A percentile compares a stretch with the other conserved stretches of the same genome.
phyloP scores from a whole-genome alignment of 2,797 vertebrate species.

The Remorina albescens region DNA sequence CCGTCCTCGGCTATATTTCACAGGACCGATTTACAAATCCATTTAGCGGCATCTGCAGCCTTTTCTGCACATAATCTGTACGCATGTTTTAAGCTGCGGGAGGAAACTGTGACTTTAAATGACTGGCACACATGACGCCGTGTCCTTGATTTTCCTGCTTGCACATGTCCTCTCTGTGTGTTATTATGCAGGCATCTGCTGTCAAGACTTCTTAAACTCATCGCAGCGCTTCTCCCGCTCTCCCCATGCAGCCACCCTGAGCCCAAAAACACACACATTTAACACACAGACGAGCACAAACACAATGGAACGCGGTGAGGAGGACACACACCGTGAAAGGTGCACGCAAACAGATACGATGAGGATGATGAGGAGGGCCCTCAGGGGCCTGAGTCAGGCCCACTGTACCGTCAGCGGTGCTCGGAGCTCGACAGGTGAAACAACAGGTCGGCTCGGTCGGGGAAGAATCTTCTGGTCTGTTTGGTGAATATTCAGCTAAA shows the following conservation, averaged over 20 bases:
- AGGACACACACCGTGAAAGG: slow-evolving; percentile 29
- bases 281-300: slow-evolving; percentile 21
- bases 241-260: slow-evolving; percentile 53
- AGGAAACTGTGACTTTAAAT: slow-evolving; percentile 73
- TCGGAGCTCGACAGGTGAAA: background rate
- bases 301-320: background rate
- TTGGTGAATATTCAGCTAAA: no score
- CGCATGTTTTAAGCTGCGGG: slow-evolving; percentile 51
- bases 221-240: slow-evolving; percentile 38
- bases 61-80: slow-evolving; percentile 65
- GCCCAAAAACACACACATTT: slow-evolving; percentile 42
- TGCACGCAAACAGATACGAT: slow-evolving; percentile 2
- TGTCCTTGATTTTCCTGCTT: slow-evolving; percentile 74
- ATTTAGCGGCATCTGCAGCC: slow-evolving; percentile 67
- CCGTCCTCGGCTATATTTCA: slow-evolving; percentile 40
- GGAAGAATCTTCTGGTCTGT: no score
- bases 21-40: slow-evolving; percentile 58
- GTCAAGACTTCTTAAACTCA: slow-evolving; percentile 84
- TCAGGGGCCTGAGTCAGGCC: slow-evolving; percentile 74
- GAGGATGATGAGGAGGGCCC: slow-evolving; percentile 35
- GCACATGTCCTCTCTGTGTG: slow-evolving; percentile 74
- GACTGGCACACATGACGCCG: slow-evolving; percentile 70
- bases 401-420: slow-evolving; percentile 24
- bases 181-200: slow-evolving; percentile 80
- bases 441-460: no score